phyloP scores from a whole-genome alignment of 2,113 vertebrate species.

The Lagenorhynchus albirostris region DNA sequence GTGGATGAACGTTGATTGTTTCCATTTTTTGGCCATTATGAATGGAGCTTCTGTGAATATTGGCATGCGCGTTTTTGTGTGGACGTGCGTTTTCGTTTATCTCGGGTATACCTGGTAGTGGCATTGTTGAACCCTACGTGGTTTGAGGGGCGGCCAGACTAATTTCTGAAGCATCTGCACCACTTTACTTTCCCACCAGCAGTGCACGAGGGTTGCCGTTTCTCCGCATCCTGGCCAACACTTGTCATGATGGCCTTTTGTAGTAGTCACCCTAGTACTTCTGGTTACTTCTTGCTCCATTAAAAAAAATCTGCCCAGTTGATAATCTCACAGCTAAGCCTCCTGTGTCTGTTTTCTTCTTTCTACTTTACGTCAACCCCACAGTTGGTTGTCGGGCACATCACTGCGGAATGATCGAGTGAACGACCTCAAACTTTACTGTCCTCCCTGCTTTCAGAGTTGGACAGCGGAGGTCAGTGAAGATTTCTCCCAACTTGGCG shows the following conservation, averaged over 20 bases:
- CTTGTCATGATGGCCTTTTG: background rate
- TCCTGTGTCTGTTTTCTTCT: background rate
- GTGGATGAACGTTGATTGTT: background rate
- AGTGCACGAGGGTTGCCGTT: fast-evolving
- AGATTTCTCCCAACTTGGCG: background rate
- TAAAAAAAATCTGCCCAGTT: background rate
- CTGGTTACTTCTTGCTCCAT: background rate
- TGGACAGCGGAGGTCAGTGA: background rate
- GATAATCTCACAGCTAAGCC: background rate
- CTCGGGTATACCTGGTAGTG: background rate
- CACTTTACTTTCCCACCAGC: background rate
- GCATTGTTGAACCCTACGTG: background rate
- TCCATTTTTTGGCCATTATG: background rate
- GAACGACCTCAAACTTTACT: background rate
- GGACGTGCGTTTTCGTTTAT: background rate
- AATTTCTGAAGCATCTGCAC: background rate
- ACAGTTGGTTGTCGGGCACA: background rate
- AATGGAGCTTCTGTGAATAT: background rate
- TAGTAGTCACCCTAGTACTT: background rate
- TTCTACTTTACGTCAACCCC: background rate
- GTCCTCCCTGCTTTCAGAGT: background rate
- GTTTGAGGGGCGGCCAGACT: background rate
- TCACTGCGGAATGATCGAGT: background rate
- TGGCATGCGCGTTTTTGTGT: background rate
- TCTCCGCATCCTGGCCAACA: background rate